A percentile compares a stretch with the other conserved stretches of the same genome.
phyloP scores from a whole-genome alignment of 1,140 invertebrate species.

The Brachionus angularis region DNA sequence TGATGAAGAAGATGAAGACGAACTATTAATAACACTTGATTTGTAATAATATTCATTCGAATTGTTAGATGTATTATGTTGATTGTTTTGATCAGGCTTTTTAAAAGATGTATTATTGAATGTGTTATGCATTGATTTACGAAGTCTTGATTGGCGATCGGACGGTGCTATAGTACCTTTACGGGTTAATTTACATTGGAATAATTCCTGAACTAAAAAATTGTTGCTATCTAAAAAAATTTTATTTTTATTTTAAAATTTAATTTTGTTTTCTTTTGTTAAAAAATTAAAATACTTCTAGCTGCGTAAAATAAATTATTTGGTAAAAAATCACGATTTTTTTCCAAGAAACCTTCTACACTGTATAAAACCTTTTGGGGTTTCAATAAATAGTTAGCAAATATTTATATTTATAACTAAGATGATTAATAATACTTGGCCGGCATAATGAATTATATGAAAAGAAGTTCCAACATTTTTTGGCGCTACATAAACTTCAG shows the following conservation, averaged over 20 bases:
- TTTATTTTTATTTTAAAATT: background rate
- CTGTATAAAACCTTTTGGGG: constrained; percentile 66
- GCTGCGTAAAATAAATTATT: constrained; percentile 41
- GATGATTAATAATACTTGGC: background rate
- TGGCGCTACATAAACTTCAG: constrained; percentile 48
- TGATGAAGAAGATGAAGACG: constrained; percentile 1
- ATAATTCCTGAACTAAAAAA: constrained; percentile 37
- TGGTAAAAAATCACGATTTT: constrained; percentile 72
- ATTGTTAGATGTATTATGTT: background rate
- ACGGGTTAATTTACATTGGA: constrained; percentile 26
- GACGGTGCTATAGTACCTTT: constrained; percentile 36
- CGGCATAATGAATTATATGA: constrained; percentile 37
- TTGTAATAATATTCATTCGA: constrained; percentile 1
- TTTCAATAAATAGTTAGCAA: constrained; percentile 67
- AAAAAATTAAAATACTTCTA: constrained; percentile 11
- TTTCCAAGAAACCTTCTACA: constrained; percentile 69
- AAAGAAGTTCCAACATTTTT: constrained; percentile 33
- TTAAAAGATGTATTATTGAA: constrained; percentile 1
- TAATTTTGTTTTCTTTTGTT: background rate
- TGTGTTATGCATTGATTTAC: background rate
- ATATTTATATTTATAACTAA: constrained; percentile 73
- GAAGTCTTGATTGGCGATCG: constrained; percentile 2
- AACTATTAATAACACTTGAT: constrained; percentile 10
- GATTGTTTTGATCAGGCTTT: too few relatives aligned
- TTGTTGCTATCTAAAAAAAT: constrained; percentile 34